Evolutionary conservation across 2,113 vertebrate species (phyloP).

Genomic region (Aegotheles bennettii): DNA sequence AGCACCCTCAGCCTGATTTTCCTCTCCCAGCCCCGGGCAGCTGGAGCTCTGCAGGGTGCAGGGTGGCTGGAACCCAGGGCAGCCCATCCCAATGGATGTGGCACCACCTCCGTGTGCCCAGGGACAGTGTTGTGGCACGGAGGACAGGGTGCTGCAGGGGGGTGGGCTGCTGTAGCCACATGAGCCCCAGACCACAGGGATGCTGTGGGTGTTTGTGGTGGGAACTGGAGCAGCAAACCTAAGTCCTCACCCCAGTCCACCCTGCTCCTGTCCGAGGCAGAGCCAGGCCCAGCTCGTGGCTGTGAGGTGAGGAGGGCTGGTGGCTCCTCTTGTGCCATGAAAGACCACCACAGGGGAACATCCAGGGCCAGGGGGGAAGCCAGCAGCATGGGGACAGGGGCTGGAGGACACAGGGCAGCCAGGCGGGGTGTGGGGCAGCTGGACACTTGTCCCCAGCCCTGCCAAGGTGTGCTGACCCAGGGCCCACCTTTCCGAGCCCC

Average conservation of each 20-base stretch:
- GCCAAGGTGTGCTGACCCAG: neutral
- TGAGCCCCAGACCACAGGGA: neutral
- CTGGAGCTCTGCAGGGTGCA: rapidly evolving
- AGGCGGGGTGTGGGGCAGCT: neutral
- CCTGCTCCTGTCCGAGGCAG: neutral
- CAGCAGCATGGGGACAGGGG: no score
- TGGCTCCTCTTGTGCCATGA: rapidly evolving
- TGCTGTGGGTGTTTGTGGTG: no score
- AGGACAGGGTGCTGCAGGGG: neutral
- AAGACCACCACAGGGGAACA: neutral
- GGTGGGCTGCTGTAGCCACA: no score
- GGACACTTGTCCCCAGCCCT: rapidly evolving
- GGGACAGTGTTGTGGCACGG: neutral
- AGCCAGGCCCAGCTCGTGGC: neutral
- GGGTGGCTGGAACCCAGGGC: neutral
- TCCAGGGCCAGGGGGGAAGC: neutral
- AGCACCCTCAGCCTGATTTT: neutral
- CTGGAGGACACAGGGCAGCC: no score
- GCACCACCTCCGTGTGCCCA: neutral
- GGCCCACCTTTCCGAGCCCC: neutral
- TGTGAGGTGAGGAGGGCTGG: neutral
- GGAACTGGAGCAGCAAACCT: rapidly evolving
- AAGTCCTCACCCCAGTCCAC: rapidly evolving
- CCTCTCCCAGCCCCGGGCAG: neutral
- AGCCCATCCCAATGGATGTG: neutral